Evolutionary conservation across 2,888 invertebrate species (phyloP).

Genomic region (Troides oblongomaculatus): DNA sequence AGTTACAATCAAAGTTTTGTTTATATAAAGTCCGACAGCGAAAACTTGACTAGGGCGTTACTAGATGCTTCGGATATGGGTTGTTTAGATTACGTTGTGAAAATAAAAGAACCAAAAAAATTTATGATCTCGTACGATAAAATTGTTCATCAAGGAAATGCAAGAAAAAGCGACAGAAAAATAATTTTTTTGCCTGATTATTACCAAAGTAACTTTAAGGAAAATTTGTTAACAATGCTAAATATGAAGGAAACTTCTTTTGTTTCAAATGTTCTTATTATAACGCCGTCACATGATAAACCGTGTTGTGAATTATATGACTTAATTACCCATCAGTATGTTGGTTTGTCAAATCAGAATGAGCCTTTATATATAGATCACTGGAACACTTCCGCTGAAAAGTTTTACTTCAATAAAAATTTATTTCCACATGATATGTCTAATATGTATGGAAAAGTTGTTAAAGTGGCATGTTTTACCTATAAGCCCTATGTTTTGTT

Average conservation of each 20-base stretch:
- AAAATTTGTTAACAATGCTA: slow-evolving; percentile 46
- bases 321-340: slow-evolving; percentile 66
- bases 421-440: slow-evolving; percentile 73
- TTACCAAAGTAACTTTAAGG: slow-evolving; percentile 32
- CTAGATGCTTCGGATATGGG: slow-evolving; percentile 63
- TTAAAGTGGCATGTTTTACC: slow-evolving; percentile 78
- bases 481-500: slow-evolving; percentile 82
- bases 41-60: slow-evolving; percentile 45
- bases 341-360: slow-evolving; percentile 49
- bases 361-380: slow-evolving; percentile 55
- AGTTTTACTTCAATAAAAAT: slow-evolving; percentile 52
- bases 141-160: slow-evolving; percentile 55
- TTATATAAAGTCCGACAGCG: slow-evolving; percentile 43
- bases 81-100: slow-evolving; percentile 71
- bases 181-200: slow-evolving; percentile 60
- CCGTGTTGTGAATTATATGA: slow-evolving; percentile 48
- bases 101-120: slow-evolving; percentile 51
- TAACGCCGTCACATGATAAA: slow-evolving; percentile 41
- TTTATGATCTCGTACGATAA: slow-evolving; percentile 66
- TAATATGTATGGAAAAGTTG: slow-evolving; percentile 65
- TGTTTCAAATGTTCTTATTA: slow-evolving; percentile 58
- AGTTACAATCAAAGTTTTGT: slow-evolving; percentile 42
- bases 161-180: slow-evolving; percentile 69
- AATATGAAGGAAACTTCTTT: slow-evolving; percentile 53
- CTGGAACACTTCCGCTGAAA: slow-evolving; percentile 61